phyloP scores from a whole-genome alignment of 2,113 vertebrate species.

The Lepus timidus region DNA sequence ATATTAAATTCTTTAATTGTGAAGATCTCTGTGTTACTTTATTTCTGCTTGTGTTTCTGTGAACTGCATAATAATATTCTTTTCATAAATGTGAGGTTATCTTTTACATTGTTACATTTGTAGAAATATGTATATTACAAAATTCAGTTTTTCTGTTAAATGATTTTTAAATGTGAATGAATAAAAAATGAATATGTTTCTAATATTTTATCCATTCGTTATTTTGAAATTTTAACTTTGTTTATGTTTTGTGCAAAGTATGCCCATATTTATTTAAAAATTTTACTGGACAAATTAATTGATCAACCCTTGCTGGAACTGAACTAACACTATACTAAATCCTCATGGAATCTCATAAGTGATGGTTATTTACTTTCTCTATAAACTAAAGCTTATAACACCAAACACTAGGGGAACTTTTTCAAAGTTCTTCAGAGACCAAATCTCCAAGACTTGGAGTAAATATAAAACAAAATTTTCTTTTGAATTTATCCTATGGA shows the following conservation, averaged over 20 bases:
- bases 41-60: neutral
- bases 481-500: neutral
- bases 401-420: neutral
- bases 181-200: neutral
- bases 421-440: slow-evolving; percentile 20
- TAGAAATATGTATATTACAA: neutral
- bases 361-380: neutral
- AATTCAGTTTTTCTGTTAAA: neutral
- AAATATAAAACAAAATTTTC: slow-evolving; percentile 9
- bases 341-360: neutral
- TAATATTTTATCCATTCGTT: neutral
- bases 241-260: neutral
- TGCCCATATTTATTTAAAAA: neutral
- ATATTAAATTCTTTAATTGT: neutral
- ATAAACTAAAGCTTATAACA: neutral
- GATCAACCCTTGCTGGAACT: neutral
- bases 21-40: neutral
- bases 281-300: neutral
- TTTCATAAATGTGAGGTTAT: neutral
- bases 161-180: neutral
- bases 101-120: neutral
- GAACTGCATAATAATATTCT: neutral
- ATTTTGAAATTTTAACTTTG: neutral
- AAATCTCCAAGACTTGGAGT: neutral
- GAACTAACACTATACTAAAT: slow-evolving; percentile 1